Conservation (phyloP, 2,797 vertebrate genomes). For the Gephyroberyx darwinii region DNA sequence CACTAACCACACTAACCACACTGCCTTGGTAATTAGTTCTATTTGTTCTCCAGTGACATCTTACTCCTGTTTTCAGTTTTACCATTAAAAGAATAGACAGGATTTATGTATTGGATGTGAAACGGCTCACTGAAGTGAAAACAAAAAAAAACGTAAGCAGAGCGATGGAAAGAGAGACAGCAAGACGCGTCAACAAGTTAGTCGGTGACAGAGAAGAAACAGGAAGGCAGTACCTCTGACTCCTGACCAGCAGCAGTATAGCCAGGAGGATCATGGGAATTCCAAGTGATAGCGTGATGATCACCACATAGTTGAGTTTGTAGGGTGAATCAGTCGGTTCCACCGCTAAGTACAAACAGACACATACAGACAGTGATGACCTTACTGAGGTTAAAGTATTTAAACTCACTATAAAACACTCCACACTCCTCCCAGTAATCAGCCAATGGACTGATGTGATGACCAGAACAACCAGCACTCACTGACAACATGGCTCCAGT, state of each 20-base stretch:
- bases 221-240: constrained; percentile 61
- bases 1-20: not conserved
- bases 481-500: constrained; percentile 68
- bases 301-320: constrained; percentile 35
- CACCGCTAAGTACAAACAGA: constrained; percentile 31
- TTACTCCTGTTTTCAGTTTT: too few species aligned
- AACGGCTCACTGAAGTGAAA: not conserved
- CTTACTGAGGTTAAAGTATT: not conserved
- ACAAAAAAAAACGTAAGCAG: not conserved
- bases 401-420: not conserved
- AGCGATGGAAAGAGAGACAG: not conserved
- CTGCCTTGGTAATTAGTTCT: not conserved
- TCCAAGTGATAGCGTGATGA: constrained; percentile 59
- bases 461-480: constrained; percentile 37
- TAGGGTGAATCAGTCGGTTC: not conserved
- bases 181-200: not conserved
- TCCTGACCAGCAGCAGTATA: constrained; percentile 58
- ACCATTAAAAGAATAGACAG: not conserved
- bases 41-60: not conserved
- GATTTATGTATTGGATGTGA: not conserved
- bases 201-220: not conserved
- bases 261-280: constrained; percentile 76
- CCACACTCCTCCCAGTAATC: not conserved
- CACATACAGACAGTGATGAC: constrained; percentile 10
- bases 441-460: not conserved